Base-by-base conservation (phyloP, 2,797 vertebrate genomes). In the Gymnothorax javanicus region DNA sequence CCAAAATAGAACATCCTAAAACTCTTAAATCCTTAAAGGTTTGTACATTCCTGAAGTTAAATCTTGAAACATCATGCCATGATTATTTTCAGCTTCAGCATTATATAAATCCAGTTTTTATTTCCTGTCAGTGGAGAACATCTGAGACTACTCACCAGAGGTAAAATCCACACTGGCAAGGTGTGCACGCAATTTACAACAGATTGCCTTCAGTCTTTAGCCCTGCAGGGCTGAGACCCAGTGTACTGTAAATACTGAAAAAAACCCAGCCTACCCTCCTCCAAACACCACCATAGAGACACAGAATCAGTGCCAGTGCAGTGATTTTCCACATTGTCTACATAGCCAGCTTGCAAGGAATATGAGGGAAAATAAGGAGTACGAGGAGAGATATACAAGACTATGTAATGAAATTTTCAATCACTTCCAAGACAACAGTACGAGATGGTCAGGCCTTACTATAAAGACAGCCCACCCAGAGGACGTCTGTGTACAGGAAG, bases 1-100 rank as follows among this genome's bases (percentile, higher is more conserved):
- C 83, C 43, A 27, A 89, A 83, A 59, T 87, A 84, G 89, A 71
- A 52, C n/a, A 83, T 62, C 73, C 56, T 87, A 33, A 86, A 64
- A 13, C 33, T 2, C 33, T 43, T 43, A 43, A 43, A 43, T 43
- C 33, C 1, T 43, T 43, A 6, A 73, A 58, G 27, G n/a, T 9
- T 71, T 71, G 60, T 20, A 17, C 67, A 8, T 25, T 27, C 69
- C 27, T 73, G 13, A 73, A 33, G 5, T 43, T 27, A 12, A 13
- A 25, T 27, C 11, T 73, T 17, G 43, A 6, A 17, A 75, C 73
- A 75, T 50, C 50, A 50, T 50, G 15, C 12, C 50, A 13, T 2
- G 17, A 50, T 75, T 75, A 43, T 43, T 50, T 73, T 73, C 3
- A 27, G 25, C 27, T 73, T 75, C 27, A 43, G 13, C 33, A 75